Conservation (phyloP, 2,113 vertebrate species). For the Mustela nigripes region DNA sequence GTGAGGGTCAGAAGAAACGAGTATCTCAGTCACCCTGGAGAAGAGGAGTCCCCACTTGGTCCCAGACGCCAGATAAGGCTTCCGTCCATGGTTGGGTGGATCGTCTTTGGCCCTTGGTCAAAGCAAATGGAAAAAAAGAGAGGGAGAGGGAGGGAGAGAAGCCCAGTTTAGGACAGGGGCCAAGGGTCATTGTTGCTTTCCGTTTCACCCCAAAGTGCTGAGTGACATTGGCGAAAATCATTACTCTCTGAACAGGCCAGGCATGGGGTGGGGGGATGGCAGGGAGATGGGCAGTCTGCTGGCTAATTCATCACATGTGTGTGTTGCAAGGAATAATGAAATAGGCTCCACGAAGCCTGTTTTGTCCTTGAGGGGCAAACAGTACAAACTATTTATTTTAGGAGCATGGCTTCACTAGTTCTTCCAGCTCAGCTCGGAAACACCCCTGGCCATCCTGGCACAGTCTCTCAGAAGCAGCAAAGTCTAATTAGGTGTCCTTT, state of each 20-base stretch:
- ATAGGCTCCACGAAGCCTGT: neutral
- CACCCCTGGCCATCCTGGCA: neutral
- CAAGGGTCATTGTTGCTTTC: neutral
- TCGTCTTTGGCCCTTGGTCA: neutral
- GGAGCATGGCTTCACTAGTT: conserved; percentile 48
- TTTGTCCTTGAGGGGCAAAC: conserved; percentile 72
- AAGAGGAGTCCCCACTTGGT: neutral
- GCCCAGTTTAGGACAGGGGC: neutral
- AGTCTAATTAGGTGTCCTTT: conserved; percentile 47
- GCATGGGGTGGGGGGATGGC: neutral
- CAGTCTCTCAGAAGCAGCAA: neutral
- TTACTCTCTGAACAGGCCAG: neutral
- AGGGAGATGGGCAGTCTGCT: neutral
- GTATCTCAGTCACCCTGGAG: neutral
- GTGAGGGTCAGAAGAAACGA: neutral
- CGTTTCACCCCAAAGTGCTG: neutral
- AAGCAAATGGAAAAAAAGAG: neutral
- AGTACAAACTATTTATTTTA: conserved; percentile 73
- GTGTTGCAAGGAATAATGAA: conserved; percentile 50
- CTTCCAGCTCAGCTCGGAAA: conserved; percentile 13
- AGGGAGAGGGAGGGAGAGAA: neutral
- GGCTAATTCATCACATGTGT: conserved; percentile 59
- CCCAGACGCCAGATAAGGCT: neutral
- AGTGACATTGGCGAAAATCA: neutral
- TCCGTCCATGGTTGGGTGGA: neutral